Base-by-base conservation (phyloP, 1,140 invertebrate genomes). In the Cyclina sinensis region DNA sequence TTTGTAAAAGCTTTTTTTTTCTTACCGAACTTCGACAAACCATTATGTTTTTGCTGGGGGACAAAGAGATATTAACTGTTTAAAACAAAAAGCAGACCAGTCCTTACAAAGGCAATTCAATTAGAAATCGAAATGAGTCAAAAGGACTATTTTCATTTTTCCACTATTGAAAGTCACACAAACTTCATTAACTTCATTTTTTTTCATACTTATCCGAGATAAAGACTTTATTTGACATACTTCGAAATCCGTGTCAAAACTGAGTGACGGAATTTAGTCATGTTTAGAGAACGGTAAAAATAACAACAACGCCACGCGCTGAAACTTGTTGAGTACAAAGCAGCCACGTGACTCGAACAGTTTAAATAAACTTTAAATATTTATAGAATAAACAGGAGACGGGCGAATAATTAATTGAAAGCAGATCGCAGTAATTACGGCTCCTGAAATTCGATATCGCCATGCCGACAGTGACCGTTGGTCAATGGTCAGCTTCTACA, bases 311-410 rank as follows among this genome's bases (percentile, higher is more conserved):
- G 74, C 5, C 74, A 78, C 74, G 74, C 59, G 43, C 80, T 18
- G 37, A 37, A 43, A 82, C 43, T 68, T 82, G 80, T 82, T 62
- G 80, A 35, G 21, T 48, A 62, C 62, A 85, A 85, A 46, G 35
- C 46, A 27, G 48, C n/a, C 70, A 59, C 73, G 70, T 39, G 68
- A 48, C 46, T 54, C 43, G 74, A 35, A 37, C 70, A 24, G 68
- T 86, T 86, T 74, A 85, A 86, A 74, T 86, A 86, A 86, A 86
- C 84, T 76, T 74, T 78, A 78, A 76, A 86, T 86, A 86, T 86
- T 86, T 86, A 86, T 86, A 86, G 51, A 86, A 78, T 86, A 86
- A 86, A 86, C 51, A 86, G 32, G 30, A 37, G 37, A 27, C 30
- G 35, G 43, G 37, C 27, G 84, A 86, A 78, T 68, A 62, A 86